These are phyloP conservation scores for Herminia tarsipennalis DNA, from an alignment of 2,888 invertebrate species.

Conservation along the genomic window DNA sequence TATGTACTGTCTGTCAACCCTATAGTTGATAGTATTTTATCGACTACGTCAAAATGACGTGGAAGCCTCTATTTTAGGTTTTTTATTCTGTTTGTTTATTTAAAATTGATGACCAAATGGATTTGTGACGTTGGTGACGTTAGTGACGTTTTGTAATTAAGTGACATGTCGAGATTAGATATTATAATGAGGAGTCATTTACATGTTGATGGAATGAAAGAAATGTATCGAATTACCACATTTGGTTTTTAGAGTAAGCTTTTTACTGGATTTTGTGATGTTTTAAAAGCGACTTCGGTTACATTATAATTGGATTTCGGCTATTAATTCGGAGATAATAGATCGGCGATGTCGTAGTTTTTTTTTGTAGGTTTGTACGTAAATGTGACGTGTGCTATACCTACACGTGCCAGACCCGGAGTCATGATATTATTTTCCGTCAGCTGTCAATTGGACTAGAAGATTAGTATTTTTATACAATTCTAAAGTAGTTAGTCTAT, in stretches of 20 bases:
- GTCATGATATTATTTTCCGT: too few species aligned
- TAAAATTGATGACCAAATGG: slow-evolving; percentile 14
- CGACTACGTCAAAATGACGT: background rate
- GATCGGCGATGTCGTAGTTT: background rate
- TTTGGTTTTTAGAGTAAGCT: slow-evolving; percentile 14
- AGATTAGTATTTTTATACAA: too few species aligned
- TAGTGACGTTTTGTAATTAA: slow-evolving; percentile 22
- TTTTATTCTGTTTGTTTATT: slow-evolving; percentile 7
- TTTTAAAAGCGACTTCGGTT: slow-evolving; percentile 4
- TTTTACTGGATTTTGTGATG: slow-evolving; percentile 7
- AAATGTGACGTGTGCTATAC: too few species aligned
- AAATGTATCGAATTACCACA: slow-evolving; percentile 18
- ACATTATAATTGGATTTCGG: slow-evolving; percentile 8
- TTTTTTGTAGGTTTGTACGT: too few species aligned
- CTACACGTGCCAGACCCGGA: too few species aligned
- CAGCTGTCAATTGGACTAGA: too few species aligned
- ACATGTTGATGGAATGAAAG: slow-evolving; percentile 19
- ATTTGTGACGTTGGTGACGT: slow-evolving; percentile 3
- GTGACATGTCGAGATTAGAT: slow-evolving; percentile 18
- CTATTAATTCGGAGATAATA: background rate
- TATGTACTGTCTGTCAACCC: slow-evolving; percentile 4
- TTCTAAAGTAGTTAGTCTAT: too few species aligned
- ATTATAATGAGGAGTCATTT: slow-evolving; percentile 18
- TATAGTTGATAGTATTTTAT: background rate
- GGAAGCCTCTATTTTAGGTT: background rate